phyloP scores from a whole-genome alignment of 2,797 vertebrate genomes.

The Clarias platycephalus region DNA sequence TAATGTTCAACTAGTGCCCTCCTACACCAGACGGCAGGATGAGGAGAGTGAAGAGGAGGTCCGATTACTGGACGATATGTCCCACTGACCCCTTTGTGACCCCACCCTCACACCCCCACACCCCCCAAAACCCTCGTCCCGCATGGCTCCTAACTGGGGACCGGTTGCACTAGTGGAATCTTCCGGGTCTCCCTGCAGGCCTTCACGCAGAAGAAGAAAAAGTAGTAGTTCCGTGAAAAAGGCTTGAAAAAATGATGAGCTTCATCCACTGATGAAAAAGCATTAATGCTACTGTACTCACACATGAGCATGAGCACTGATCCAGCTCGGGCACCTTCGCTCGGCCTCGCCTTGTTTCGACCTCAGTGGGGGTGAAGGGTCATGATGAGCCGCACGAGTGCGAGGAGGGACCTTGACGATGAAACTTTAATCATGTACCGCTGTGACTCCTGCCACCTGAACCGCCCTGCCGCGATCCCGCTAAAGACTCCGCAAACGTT shows the following conservation, averaged over 20 bases:
- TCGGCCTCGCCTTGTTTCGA: not conserved
- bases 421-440: not conserved
- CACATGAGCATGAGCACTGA: constrained; percentile 30
- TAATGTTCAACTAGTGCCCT: constrained; percentile 97
- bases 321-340: constrained; percentile 32
- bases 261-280: constrained; percentile 53
- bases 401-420: constrained; percentile 68
- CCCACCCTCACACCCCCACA: not conserved
- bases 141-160: constrained; percentile 29
- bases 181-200: constrained; percentile 26
- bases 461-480: constrained; percentile 56
- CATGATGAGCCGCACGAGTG: constrained; percentile 70
- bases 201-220: constrained; percentile 10
- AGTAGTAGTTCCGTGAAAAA: constrained; percentile 22
- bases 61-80: constrained; percentile 85
- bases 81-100: constrained; percentile 77
- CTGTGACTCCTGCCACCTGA: constrained; percentile 34
- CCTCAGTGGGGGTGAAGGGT: constrained; percentile 66
- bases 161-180: constrained; percentile 28
- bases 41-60: constrained; percentile 80
- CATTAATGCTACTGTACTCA: constrained; percentile 33
- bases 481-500: constrained; percentile 45
- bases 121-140: not conserved
- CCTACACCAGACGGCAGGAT: constrained; percentile 61
- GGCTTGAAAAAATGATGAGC: constrained; percentile 42